A percentile compares a stretch with the other conserved stretches of the same genome.
Conservation (phyloP, 2,888 invertebrate species). For the Oligia latruncula region DNA sequence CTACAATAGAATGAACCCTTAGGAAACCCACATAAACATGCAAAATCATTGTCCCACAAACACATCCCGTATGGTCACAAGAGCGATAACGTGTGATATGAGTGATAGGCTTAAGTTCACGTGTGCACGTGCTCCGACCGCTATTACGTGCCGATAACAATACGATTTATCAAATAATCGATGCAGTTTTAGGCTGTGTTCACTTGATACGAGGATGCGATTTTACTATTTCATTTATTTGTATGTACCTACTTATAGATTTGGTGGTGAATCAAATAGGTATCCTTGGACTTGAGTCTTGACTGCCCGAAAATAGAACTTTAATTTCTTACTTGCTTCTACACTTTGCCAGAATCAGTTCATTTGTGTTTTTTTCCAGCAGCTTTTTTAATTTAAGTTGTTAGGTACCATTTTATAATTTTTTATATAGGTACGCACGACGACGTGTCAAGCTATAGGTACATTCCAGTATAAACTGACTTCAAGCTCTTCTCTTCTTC, state of each 20-base stretch:
- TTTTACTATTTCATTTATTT: not conserved
- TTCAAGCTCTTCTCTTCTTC: not conserved
- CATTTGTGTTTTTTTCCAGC: not conserved
- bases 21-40: not conserved
- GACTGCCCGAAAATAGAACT: not conserved
- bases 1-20: not conserved
- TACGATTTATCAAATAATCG: constrained; percentile 85
- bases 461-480: not conserved
- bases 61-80: constrained; percentile 35
- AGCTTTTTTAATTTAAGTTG: not conserved
- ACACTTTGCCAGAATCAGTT: not conserved
- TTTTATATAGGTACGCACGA: not conserved
- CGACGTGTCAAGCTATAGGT: too few relatives aligned
- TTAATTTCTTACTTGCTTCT: not conserved
- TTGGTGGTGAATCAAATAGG: not conserved
- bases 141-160: constrained; percentile 78
- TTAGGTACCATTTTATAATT: not conserved
- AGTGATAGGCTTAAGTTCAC: constrained; percentile 68
- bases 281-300: not conserved
- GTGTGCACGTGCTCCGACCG: constrained; percentile 74
- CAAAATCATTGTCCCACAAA: constrained; percentile 35
- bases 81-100: constrained; percentile 61
- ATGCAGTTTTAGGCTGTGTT: constrained; percentile 74
- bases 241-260: not conserved
- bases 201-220: constrained; percentile 11